These are phyloP conservation scores for Carassius auratus DNA, from an alignment of 2,113 vertebrate genomes.

Conservation along the genomic window DNA sequence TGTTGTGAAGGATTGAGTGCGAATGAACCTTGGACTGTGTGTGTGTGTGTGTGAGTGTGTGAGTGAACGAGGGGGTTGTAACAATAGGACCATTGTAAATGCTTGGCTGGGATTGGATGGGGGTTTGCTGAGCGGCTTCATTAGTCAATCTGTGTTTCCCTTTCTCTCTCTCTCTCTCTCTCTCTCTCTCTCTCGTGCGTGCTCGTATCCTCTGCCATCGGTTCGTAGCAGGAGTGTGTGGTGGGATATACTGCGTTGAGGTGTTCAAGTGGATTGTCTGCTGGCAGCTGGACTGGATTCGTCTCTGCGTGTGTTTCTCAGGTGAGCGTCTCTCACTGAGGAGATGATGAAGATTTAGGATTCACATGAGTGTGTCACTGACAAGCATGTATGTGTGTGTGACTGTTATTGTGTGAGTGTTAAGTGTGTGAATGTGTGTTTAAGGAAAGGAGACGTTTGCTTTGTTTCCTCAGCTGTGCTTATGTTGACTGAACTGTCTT, in stretches of 20 bases:
- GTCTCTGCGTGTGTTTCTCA: constrained; percentile 6
- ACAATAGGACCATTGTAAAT: constrained; percentile 57
- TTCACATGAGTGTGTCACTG: neutral
- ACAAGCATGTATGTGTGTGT: neutral
- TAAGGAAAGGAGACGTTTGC: constrained; percentile 15
- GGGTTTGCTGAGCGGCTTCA: constrained; percentile 53
- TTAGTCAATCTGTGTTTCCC: constrained; percentile 45
- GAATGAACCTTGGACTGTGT: constrained; percentile 11
- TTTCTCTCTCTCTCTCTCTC: no score
- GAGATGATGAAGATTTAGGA: neutral
- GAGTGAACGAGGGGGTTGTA: constrained; percentile 23
- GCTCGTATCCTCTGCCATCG: neutral
- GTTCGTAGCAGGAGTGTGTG: constrained; percentile 8
- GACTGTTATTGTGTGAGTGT: neutral
- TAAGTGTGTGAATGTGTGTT: neutral
- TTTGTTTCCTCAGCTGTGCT: constrained; percentile 62
- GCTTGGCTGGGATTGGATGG: constrained; percentile 47
- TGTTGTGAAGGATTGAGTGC: constrained; percentile 4
- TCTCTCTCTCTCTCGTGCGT: neutral
- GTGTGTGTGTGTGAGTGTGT: neutral
- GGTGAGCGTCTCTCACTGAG: constrained; percentile 21
- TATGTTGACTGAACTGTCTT: constrained; percentile 46
- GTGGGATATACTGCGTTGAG: constrained; percentile 11
- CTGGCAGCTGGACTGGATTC: neutral
- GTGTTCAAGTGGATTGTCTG: neutral